phyloP scores from a whole-genome alignment of 1,140 invertebrate species.

The Sarcophaga peregrina region DNA sequence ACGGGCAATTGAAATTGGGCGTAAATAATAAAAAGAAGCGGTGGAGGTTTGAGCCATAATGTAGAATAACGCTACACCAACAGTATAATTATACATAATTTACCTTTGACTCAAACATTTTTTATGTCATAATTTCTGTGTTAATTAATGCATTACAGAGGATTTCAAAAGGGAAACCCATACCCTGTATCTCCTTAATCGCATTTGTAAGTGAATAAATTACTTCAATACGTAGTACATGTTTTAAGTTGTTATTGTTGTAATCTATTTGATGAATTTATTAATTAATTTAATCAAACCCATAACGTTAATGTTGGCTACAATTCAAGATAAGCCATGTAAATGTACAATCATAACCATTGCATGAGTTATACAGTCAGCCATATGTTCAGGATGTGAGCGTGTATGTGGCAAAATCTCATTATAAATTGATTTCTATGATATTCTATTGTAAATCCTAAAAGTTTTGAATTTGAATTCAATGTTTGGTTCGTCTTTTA shows the following conservation, averaged over 20 bases:
- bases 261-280: neutral
- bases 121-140: no score
- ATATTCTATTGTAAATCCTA: neutral
- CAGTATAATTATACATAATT: neutral
- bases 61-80: no score
- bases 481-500: neutral
- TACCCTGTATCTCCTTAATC: no score
- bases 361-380: neutral
- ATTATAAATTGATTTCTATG: no score
- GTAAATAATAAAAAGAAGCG: neutral
- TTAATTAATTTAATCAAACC: neutral
- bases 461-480: neutral
- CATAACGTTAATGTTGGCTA: neutral
- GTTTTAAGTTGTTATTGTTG: no score
- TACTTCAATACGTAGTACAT: no score
- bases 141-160: no score
- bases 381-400: no score
- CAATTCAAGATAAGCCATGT: neutral
- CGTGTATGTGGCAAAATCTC: no score
- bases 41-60: no score
- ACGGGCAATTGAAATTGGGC: conserved; percentile 7
- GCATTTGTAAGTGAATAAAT: no score
- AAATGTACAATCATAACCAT: neutral
- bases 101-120: neutral
- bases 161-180: no score